Percentiles rank a stretch among this genome's conserved stretches.
Evolutionary conservation across 2,888 invertebrate genomes (phyloP).

Genomic region (Ischnura elegans): DNA sequence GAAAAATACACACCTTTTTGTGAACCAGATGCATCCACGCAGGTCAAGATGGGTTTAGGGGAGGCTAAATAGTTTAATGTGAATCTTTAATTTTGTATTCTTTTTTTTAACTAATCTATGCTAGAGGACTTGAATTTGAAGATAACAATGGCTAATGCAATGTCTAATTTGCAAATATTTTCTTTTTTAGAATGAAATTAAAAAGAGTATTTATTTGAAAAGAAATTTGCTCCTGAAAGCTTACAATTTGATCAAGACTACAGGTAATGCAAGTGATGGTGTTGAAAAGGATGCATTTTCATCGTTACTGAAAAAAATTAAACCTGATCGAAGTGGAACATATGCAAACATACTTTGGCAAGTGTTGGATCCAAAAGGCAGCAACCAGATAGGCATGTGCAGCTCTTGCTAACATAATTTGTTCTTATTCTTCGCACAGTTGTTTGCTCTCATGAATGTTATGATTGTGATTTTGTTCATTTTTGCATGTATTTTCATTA

Average conservation of each 20-base stretch:
- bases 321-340: slow-evolving; percentile 73
- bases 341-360: slow-evolving; percentile 76
- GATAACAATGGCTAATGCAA: too few relatives aligned
- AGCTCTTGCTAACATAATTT: neutral
- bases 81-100: too few relatives aligned
- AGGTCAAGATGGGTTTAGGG: too few relatives aligned
- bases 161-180: neutral
- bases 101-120: too few relatives aligned
- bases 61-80: too few relatives aligned
- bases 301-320: slow-evolving; percentile 75
- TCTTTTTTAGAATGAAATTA: slow-evolving; percentile 51
- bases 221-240: slow-evolving; percentile 76
- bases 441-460: too few relatives aligned
- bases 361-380: slow-evolving; percentile 76
- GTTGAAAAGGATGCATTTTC: slow-evolving; percentile 75
- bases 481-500: slow-evolving; percentile 47
- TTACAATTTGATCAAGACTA: slow-evolving; percentile 75
- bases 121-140: too few relatives aligned
- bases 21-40: too few relatives aligned
- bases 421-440: neutral
- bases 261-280: slow-evolving; percentile 71
- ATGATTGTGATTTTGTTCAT: too few relatives aligned
- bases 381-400: slow-evolving; percentile 73
- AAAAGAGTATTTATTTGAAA: slow-evolving; percentile 74
- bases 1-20: too few relatives aligned